Evolutionary conservation across 2,113 vertebrate species (phyloP), one percentile per base, ranked within the genome.

Genomic region (Coptodon bakossiorum): DNA sequence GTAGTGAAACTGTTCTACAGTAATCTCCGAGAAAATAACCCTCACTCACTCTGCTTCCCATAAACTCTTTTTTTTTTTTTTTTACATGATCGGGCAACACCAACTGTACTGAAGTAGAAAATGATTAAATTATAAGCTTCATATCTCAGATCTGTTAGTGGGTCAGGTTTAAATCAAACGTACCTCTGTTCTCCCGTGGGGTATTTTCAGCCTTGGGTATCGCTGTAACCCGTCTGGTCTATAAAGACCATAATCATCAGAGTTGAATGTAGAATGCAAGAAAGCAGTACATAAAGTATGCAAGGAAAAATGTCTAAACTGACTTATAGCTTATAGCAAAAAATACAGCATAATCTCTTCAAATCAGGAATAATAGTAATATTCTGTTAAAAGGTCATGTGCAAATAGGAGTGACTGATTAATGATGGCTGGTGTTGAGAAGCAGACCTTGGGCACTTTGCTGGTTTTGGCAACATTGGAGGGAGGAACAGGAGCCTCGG

Each of bases 101-200:
- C 73, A 31, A 52, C 45, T 19, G 45, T 50, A 29, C 1, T 19
- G 4, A 78, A 78, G 43, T 31, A 50, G 45, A 52, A 43, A 73
- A 73, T 24, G 3, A 48, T 27, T 73, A 73, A 73, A 73, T 73
- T 73, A 45, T 3, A 71, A 45, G 66, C 3, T 27, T 9, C 38
- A 16, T 43, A 45, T 16, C 38, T 27, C 40, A 48, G 27, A 13
- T 5, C 17, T 8, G 45, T 78, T 78, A 76, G n/a, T 56, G 14
- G 45, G 6, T 76, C 54, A 54, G 34, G 9, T 79, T 85, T 19
- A n/a, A 61, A 24, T 36, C 48, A 85, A 80, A 34, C 93, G 81
- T 95, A 99, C 98, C 98, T 98, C 98, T 97, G 91, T 98, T 98
- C 92, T 99, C 98, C 93, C 97, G 97, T 17, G 96, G 92, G 89